Evolutionary conservation across 1,140 invertebrate genomes (phyloP), one percentile per base, ranked within the genome.

Genomic region (Agrypnia vestita): DNA sequence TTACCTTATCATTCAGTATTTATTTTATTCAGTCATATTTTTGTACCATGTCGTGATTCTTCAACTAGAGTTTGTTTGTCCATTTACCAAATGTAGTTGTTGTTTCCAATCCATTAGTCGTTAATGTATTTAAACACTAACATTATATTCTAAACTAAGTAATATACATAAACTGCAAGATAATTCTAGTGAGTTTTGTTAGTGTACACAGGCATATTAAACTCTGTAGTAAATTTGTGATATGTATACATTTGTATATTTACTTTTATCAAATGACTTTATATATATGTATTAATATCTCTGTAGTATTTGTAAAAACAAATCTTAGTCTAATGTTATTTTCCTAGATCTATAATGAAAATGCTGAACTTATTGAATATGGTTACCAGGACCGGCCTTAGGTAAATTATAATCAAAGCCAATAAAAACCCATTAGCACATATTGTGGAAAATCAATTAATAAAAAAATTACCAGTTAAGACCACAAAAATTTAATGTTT

Each of bases 171-270:
- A 19, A 71, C 67, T 19, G 12, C 6, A 64, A 67, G 11, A 67
- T 67, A 67, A 21, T 49, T 51, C 43, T 64, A 77, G 75, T 77
- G 59, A 62, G 51, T 53, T 35, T n/a, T 77, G 75, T 62, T 64
- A 53, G 59, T 47, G 17, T 35, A 17, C 17, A 67, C 46, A 53
- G 43, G 76, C 46, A 61, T 12, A 35, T 35, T 35, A 35, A 51
- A 76, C 55, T 71, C 46, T 79, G 25, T 74, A 79, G 78, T 72
- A 73, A 79, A 75, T 53, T 76, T 80, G 79, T 80, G 79, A 80
- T 80, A 80, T 80, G 72, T 53, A 64, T 67, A 44, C 62, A 67
- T 44, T 64, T 64, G 25, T 61, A 61, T 35, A 44, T 75, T 44
- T 64, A 35, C 15, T 77, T 53, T 77, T 53, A 35, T 43, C 35